Base-by-base conservation (phyloP, 1,140 invertebrate genomes). In the Drosophila sturtevanti region DNA sequence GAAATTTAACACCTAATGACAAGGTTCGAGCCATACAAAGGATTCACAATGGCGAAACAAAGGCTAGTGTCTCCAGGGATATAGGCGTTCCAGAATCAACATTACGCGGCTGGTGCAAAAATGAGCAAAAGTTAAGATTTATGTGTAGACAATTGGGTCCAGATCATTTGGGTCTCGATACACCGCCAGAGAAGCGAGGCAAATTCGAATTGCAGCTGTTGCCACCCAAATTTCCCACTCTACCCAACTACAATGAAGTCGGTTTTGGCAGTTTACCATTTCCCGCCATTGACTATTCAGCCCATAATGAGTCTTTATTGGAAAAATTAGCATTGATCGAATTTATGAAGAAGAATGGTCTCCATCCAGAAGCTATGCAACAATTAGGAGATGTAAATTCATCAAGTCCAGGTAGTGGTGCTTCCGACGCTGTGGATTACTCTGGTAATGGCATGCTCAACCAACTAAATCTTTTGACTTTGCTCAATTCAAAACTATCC, bases 31-130 rank as follows among this genome's bases (percentile, higher is more conserved):
- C 96, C 4, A 96, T 97, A 51, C 94, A 95, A 63, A 92, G 96
- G 21, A 96, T 97, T 0, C 95, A 96, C 91, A 94, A 95, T 71
- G 96, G 96, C 27, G 96, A 96, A 87, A 96, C 95, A 12, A 97
- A 97, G 79, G 96, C 96, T 0, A 96, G 96, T 0, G 96, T 97
- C 0, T 96, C 96, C 0, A 92, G 96, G 0, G 95, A 96, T 75
- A 96, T 97, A 78, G 96, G 96, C 1, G 96, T 97, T 0, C 96
- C 96, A 0, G 96, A 97, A 84, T 96, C 96, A 0, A 97, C 96
- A 0, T 91, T 97, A 0, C 93, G 96, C 0, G 96, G 96, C 14
- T 97, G 96, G 96, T 97, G 96, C 92, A 97, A 97, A 89, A 96
- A 96, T 72, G 95, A 96, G 79, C 94, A 95, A 69, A 97, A 96